These are phyloP conservation scores for Drosophila percnosoma DNA, from an alignment of 2,888 invertebrate genomes.

Conservation along the genomic window DNA sequence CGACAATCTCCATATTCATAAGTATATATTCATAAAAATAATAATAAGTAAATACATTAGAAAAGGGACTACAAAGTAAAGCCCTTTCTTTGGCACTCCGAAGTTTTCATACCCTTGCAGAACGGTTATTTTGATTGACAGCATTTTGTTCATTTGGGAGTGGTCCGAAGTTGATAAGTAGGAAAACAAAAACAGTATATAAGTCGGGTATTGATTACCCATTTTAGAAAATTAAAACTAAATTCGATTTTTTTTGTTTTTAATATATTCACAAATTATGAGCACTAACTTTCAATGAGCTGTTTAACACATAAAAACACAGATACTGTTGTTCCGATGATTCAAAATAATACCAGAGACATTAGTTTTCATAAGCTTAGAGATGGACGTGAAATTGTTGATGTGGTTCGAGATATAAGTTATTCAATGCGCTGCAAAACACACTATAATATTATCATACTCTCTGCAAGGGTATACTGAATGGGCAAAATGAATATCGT, in stretches of 20 bases:
- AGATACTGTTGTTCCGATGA: neutral
- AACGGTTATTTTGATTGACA: neutral
- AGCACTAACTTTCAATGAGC: neutral
- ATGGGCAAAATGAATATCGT: neutral
- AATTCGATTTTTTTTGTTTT: neutral
- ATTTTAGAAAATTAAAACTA: neutral
- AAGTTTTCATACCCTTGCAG: neutral
- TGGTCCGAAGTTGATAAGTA: neutral
- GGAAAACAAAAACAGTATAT: neutral
- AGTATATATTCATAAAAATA: neutral
- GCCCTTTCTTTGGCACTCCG: neutral
- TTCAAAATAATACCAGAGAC: neutral
- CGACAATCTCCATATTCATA: conserved; percentile 27
- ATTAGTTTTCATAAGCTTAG: neutral
- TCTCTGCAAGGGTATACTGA: conserved; percentile 1
- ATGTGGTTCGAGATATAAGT: neutral
- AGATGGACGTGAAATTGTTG: neutral
- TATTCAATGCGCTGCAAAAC: neutral
- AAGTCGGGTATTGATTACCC: neutral
- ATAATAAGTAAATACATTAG: neutral
- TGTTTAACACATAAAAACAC: neutral
- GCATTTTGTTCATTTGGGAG: neutral
- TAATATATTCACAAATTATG: neutral
- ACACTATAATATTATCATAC: neutral
- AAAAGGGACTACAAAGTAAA: neutral